Percentiles rank a stretch among this genome's conserved stretches.
Evolutionary conservation across 2,888 invertebrate genomes (phyloP).

Genomic region (Orgyia antiqua): DNA sequence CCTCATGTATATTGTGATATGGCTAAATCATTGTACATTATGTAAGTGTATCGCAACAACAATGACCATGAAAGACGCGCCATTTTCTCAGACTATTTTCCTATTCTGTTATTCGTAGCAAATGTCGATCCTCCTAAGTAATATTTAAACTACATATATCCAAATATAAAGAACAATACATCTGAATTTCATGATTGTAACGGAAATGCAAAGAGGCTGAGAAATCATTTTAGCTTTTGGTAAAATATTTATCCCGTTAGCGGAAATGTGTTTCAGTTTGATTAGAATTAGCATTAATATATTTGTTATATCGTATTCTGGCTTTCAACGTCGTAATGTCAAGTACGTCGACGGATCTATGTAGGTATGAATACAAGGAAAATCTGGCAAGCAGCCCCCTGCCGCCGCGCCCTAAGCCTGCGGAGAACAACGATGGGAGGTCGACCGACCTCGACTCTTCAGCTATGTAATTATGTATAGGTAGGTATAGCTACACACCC

Average conservation of each 20-base stretch:
- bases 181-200: constrained; percentile 28
- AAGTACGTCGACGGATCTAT: constrained; percentile 12
- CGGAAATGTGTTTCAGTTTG: background rate
- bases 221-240: constrained; percentile 21
- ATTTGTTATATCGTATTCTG: background rate
- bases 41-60: constrained; percentile 4
- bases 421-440: constrained; percentile 50
- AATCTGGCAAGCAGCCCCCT: constrained; percentile 43
- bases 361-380: constrained; percentile 25
- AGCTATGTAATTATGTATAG: too few relatives aligned
- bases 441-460: constrained; percentile 45
- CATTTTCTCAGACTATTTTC: constrained; percentile 3
- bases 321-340: constrained; percentile 5
- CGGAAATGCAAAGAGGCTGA: constrained; percentile 25
- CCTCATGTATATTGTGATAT: too few relatives aligned
- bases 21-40: background rate
- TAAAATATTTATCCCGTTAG: constrained; percentile 24
- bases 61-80: constrained; percentile 1
- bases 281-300: background rate
- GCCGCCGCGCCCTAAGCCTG: constrained; percentile 43
- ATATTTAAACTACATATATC: background rate
- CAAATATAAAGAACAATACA: constrained; percentile 9
- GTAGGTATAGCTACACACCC: constrained; percentile 27
- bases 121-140: constrained; percentile 1
- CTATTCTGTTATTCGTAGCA: constrained; percentile 3